Base-by-base conservation (phyloP, 2,113 vertebrate genomes). In the Sinocyclocheilus anophthalmus region DNA sequence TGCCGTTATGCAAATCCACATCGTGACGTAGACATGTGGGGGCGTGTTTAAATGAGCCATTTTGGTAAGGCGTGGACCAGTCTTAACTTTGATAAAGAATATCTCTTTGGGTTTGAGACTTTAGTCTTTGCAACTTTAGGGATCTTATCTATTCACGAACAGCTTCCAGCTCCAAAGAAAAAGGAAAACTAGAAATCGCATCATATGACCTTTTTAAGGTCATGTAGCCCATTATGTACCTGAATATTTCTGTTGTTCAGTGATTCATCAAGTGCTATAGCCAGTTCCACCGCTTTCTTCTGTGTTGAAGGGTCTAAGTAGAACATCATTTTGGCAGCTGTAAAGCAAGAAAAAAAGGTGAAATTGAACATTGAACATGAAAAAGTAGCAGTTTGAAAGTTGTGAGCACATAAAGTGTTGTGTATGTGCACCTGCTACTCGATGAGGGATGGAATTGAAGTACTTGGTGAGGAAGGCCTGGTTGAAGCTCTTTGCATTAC, bases 271-370 rank as follows among this genome's bases (percentile, higher is more conserved):
- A 99, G 94, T 73, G 95, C 94, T 87, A 95, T 94, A 78, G 96
- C 97, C 92, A 99, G 92, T 85, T 98, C 96, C 86, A 97, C 93
- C 76, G 97, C 97, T 92, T 97, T 96, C 57, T 96, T 96, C 92
- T 97, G 96, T 91, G 96, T 97, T 76, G 97, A 96, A 72, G 95
- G 90, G 88, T 99, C 98, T 94, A 99, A 94, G 90, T 97, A 97
- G 92, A 94, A 97, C 94, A 99, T 96, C 97, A 98, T 99, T 96
- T 98, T 99, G 93, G 98, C 98, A 96, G 96, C 96, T 97, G 88
- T 12, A n/a, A 30, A 67, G 39, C 10, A 26, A 20, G 2, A 20
- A 75, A 59, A 33, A 83, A 1, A 18, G 26, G 5, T n/a, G 26
- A 10, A 75, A 50, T n/a, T 8, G 30, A 2, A 59, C 22, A 18